A percentile compares a stretch with the other conserved stretches of the same genome.
These are phyloP conservation scores for human DNA, from an alignment of 2,113 vertebrate species.

Conservation along the genomic window GRCh38 chr11:132883501-132884000, in stretches of 20 bases:
- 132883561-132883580: not conserved
- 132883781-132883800: not conserved
- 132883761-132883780: not conserved
- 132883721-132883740: not conserved
- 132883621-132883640: not conserved
- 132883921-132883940: not conserved
- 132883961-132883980: not conserved
- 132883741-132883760: not conserved
- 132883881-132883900: not conserved
- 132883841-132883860: not conserved
- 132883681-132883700: not conserved
- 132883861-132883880: not conserved
- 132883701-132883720: not conserved
- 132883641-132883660: not conserved
- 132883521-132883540: not conserved
- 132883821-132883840: not conserved
- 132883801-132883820: not conserved
- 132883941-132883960: not conserved
- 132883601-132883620: not conserved
- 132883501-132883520: not conserved
- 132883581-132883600: not conserved
- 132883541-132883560: not conserved
- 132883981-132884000: slow-evolving; percentile 9
- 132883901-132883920: not conserved
- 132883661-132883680: not conserved